Base-by-base conservation (phyloP, 2,888 invertebrate genomes). In the Monoplex corrugatus region DNA sequence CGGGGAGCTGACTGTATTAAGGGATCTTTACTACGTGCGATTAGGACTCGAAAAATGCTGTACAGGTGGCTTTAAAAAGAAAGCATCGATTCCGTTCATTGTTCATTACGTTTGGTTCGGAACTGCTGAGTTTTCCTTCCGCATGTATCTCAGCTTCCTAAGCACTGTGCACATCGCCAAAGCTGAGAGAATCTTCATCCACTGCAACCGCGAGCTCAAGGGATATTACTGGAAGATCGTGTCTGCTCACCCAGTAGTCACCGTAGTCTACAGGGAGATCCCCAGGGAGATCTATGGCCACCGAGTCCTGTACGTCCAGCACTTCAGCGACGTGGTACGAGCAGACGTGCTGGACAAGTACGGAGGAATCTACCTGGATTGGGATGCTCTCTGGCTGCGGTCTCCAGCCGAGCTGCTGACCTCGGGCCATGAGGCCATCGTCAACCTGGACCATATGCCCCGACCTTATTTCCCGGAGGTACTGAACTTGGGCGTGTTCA, bases 361-460 rank as follows among this genome's bases (percentile, higher is more conserved):
- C 90, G 95, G 95, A 45, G 95, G 95, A 8, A 93, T 95, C n/a
- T 95, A 95, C 90, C 92, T 94, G 63, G 95, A 95, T 90, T 95
- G 95, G 92, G 95, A 95, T 88, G 95, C 94, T 13, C 91, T 95
- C 16, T 95, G 95, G 94, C 92, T 94, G 19, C 93, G 93, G 87
- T 93, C 94, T 13, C 91, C 95, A 3, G 92, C 92, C 38, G 91
- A 93, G 32, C 88, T 93, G 38, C 90, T 94, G 8, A 50, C 90
- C 57, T 78, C 90, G 72, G 93, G 93, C 8, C 89, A 86, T 57
- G 40, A 50, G 85, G 86, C 86, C 2, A 92, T 95, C 38, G 94
- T 94, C n/a, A 93, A 93, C 68, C 94, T 93, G 3, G 95, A 95
- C 91, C 95, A 95, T 92, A 93, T 94, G 91, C 90, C 92, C 35